Base-by-base conservation (phyloP, 2,113 vertebrate genomes). In the Myotis davidii region DNA sequence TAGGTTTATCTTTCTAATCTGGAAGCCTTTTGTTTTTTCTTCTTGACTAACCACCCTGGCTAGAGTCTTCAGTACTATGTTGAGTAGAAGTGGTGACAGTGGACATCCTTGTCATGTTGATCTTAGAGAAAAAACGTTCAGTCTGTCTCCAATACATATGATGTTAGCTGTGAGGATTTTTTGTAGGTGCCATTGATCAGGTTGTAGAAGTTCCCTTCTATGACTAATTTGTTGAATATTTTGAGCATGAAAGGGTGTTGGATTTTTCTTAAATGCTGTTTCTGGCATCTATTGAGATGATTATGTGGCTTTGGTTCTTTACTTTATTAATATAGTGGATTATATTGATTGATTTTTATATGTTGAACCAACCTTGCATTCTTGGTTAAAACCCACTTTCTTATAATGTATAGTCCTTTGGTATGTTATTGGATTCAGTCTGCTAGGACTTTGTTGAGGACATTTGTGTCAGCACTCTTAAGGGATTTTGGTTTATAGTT, bases 211-310 rank as follows among this genome's bases (percentile, higher is more conserved):
- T 54, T 81, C 23, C 27, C 21, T 79, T 78, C 21, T 2, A 23
- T n/a, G 42, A 42, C 73, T 70, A 81, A 48, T 95, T 48, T 77
- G 14, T 52, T 54, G 23, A 69, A 23, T 82, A 4, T 29, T 61
- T 79, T 39, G 14, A 74, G 59, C 2, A 29, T 14, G 17, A 56
- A 65, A 88, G 39, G 14, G 5, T 59, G 21, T 52, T 81, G 45
- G 67, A 45, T 69, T 81, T 83, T 72, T 77, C 23, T 86, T 45
- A 92, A 73, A 84, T 32, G 21, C 20, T 52, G 79, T 94, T 94
- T 50, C 21, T 37, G 45, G 39, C 39, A 37, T 87, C 14, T 84
- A 14, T 9, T 91, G 52, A 92, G 59, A 48, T 77, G 27, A 48
- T 50, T 56, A 18, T 56, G 2, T 82, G 21, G 6, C 39, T 83